Evolutionary conservation across 2,797 vertebrate genomes (phyloP), one percentile per base, ranked within the genome.

Genomic region (Gallinago nigripennis): DNA sequence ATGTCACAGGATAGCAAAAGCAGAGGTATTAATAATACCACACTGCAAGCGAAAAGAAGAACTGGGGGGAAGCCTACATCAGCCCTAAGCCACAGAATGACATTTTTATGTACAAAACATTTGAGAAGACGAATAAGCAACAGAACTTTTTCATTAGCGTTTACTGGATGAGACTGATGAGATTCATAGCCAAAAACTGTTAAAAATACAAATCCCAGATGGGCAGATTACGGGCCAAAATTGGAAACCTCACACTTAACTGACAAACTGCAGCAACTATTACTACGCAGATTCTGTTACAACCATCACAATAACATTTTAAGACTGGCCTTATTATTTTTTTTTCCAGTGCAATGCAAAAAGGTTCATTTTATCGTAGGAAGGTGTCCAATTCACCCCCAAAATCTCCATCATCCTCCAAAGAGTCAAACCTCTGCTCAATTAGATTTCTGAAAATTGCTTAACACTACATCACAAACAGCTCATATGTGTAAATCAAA

Each of bases 161-260:
- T 78, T 90, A 86, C 73, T 86, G 89, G 61, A 48, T 85, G 68
- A 85, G 50, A 71, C 41, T 81, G 69, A 85, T 48, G 82, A 78
- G 50, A 81, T 73, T 87, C 90, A 83, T 50, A 85, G 79, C 79
- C 72, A 95, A 90, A 93, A 89, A 6, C 61, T 48, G 7, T 71
- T 83, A 63, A 89, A 89, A 94, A 86, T 33, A 69, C 69, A 91
- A 83, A 96, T 72, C 79, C 92, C 91, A 91, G 79, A 96, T 88
- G 65, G 71, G 71, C 27, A 71, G 71, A 92, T 87, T 80, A 70
- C 4, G 5, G 50, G 71, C 86, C 79, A 83, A 76, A 80, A 61
- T 0, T 69, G 41, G 72, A 95, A 94, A 69, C 51, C 69, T 92
- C 84, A 87, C 1, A 2, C 43, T 86, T 56, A 86, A 61, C 53